A percentile compares a stretch with the other conserved stretches of the same genome.
phyloP scores from a whole-genome alignment of 2,113 vertebrate species.

The Scomber scombrus region DNA sequence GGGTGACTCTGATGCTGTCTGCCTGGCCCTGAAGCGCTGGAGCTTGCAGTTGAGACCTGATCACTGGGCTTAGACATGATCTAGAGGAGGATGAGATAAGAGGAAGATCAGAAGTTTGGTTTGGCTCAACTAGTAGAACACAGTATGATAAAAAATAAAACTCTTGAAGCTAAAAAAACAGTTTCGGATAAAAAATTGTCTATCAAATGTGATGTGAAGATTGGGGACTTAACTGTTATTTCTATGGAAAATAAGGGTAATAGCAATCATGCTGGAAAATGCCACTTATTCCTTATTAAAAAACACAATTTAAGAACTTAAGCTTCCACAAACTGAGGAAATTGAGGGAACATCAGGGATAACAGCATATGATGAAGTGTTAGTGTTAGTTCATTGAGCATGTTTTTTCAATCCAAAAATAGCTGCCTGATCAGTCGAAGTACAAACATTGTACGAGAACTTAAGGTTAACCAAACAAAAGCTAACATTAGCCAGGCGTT shows the following conservation, averaged over 20 bases:
- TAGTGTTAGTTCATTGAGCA: background rate
- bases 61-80: slow-evolving; percentile 91
- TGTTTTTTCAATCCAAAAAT: slow-evolving; percentile 63
- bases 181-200: background rate
- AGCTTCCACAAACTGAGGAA: background rate
- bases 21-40: slow-evolving; percentile 75
- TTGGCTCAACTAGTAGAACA: too few relatives aligned
- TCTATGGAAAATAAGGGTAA: too few relatives aligned
- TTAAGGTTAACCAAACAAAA: slow-evolving; percentile 38
- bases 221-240: background rate
- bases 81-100: slow-evolving; percentile 64
- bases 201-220: background rate
- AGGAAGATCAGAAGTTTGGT: background rate
- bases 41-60: slow-evolving; percentile 74
- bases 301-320: background rate
- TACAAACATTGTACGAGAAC: slow-evolving; percentile 33
- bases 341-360: too few relatives aligned
- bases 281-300: too few relatives aligned
- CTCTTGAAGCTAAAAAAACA: background rate
- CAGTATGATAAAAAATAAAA: background rate
- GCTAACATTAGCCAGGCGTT: slow-evolving; percentile 33
- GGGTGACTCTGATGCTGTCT: slow-evolving; percentile 96
- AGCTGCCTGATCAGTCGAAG: background rate
- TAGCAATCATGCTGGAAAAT: background rate
- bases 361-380: background rate